Evolutionary conservation across 1,140 invertebrate species (phyloP).

Genomic region (Drosophila nigrodunni): DNA sequence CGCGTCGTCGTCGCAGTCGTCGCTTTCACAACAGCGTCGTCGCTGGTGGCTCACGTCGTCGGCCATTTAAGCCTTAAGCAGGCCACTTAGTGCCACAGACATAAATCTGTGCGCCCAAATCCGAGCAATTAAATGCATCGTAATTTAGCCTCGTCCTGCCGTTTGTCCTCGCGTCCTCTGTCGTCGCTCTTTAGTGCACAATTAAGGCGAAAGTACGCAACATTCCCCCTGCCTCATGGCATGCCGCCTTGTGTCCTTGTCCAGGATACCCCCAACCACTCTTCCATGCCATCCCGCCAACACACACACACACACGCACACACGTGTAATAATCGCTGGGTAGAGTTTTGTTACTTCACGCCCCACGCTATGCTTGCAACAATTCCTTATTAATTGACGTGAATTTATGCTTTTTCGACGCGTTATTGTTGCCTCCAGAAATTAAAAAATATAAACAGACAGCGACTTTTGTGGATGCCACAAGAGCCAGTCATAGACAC

Average conservation of each 20-base stretch:
- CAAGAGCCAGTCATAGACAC: constrained; percentile 34
- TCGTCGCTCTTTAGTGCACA: constrained; percentile 74
- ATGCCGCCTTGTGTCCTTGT: constrained; percentile 6
- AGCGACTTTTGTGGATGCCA: constrained; percentile 36
- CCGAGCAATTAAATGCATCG: constrained; percentile 83
- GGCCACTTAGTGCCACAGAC: constrained; percentile 79
- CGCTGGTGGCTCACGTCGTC: constrained; percentile 68
- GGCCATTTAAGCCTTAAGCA: constrained; percentile 83
- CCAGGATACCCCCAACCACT: neutral
- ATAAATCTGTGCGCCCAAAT: constrained; percentile 83
- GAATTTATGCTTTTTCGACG: constrained; percentile 81
- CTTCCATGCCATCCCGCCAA: neutral
- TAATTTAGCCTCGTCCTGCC: constrained; percentile 67
- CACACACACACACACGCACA: constrained; percentile 2
- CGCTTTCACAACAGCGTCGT: constrained; percentile 62
- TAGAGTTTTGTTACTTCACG: constrained; percentile 63
- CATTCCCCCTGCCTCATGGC: constrained; percentile 3
- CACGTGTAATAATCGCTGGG: constrained; percentile 53
- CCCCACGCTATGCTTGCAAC: constrained; percentile 60
- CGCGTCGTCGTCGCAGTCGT: constrained; percentile 49
- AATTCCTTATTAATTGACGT: constrained; percentile 82
- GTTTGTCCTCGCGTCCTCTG: constrained; percentile 2
- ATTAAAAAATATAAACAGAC: constrained; percentile 82
- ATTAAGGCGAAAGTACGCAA: constrained; percentile 76
- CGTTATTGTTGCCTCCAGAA: constrained; percentile 75